phyloP scores from a whole-genome alignment of 2,113 vertebrate species.

The Apteryx owenii region DNA sequence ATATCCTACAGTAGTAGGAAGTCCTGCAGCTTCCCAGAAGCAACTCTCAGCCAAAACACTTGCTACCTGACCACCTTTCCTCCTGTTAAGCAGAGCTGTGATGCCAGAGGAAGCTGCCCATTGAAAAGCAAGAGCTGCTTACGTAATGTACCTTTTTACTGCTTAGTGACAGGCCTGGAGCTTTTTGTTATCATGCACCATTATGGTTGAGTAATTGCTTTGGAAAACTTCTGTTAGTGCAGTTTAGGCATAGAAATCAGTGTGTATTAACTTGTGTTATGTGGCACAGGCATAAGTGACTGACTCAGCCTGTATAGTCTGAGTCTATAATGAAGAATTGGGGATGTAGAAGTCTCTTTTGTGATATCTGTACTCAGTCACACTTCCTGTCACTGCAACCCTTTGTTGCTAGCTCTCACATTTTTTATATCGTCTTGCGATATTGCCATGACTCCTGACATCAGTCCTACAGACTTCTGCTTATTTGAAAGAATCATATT shows the following conservation, averaged over 20 bases:
- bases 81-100: background rate
- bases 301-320: background rate
- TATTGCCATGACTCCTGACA: background rate
- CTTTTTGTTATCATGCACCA: background rate
- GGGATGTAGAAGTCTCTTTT: background rate
- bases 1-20: background rate
- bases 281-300: background rate
- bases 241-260: background rate
- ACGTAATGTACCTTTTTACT: background rate
- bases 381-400: rapidly evolving
- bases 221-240: background rate
- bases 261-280: background rate
- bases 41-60: background rate
- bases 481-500: background rate
- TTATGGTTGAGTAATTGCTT: background rate
- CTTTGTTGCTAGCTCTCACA: background rate
- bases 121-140: background rate
- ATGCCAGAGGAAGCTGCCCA: background rate
- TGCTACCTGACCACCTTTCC: background rate
- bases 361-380: background rate
- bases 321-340: background rate
- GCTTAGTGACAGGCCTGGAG: background rate
- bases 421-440: background rate
- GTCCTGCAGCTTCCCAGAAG: background rate
- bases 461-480: background rate